phyloP scores from a whole-genome alignment of 2,797 vertebrate species.

The Acanthurus tractus region DNA sequence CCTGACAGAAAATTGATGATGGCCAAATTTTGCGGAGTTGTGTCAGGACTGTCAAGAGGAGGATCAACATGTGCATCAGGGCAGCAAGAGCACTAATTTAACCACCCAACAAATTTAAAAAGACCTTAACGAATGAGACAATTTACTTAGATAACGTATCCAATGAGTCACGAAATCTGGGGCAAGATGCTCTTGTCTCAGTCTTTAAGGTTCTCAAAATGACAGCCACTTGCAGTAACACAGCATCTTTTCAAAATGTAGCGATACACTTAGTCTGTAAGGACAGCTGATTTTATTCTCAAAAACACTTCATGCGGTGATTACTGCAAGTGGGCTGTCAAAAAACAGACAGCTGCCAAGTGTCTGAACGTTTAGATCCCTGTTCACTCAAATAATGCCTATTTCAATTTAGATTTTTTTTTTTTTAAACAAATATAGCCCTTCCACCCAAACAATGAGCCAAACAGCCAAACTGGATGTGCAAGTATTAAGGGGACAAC shows the following conservation, averaged over 20 bases:
- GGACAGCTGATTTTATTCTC: slow-evolving; percentile 20
- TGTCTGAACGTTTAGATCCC: slow-evolving; percentile 70
- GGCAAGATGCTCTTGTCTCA: slow-evolving; percentile 96
- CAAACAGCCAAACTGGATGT: slow-evolving; percentile 50
- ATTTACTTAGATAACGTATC: slow-evolving; percentile 48
- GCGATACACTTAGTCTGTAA: neutral
- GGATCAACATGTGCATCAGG: slow-evolving; percentile 76
- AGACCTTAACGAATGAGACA: slow-evolving; percentile 85
- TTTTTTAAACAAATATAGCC: slow-evolving; percentile 4
- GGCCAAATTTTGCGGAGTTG: slow-evolving; percentile 36
- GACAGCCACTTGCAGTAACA: slow-evolving; percentile 52
- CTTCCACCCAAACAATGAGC: slow-evolving; percentile 29
- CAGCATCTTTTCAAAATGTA: slow-evolving; percentile 22
- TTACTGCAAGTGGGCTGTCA: slow-evolving; percentile 55
- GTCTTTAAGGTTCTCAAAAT: slow-evolving; percentile 82
- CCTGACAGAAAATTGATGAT: neutral
- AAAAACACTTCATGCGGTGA: slow-evolving; percentile 12
- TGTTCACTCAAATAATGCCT: slow-evolving; percentile 61
- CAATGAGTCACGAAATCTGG: slow-evolving; percentile 63
- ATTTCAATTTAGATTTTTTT: slow-evolving; percentile 32
- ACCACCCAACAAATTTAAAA: slow-evolving; percentile 81
- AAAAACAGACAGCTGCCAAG: slow-evolving; percentile 83
- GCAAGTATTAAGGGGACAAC: slow-evolving; percentile 37
- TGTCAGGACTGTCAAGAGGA: neutral
- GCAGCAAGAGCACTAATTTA: slow-evolving; percentile 79